These are phyloP conservation scores for Coccyzus lansbergi DNA, from an alignment of 2,797 vertebrate species.

Conservation along the genomic window DNA sequence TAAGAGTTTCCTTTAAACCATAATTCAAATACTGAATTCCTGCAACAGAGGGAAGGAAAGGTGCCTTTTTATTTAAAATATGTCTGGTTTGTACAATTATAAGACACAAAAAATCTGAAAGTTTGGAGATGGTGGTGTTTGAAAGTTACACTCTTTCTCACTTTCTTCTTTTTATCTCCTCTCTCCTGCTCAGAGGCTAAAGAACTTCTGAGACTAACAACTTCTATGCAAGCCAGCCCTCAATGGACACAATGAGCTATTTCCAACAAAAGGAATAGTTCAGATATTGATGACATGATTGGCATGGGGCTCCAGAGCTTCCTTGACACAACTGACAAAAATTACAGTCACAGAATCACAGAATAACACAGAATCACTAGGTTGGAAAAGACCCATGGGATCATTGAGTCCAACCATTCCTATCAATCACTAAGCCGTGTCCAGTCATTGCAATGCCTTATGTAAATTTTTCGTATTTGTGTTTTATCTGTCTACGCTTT, in stretches of 20 bases:
- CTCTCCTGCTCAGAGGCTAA: neutral
- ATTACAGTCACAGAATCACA: no score
- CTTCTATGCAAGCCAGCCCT: neutral
- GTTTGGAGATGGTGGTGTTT: neutral
- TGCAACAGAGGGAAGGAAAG: neutral
- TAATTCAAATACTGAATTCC: neutral
- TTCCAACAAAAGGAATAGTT: neutral
- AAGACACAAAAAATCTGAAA: neutral
- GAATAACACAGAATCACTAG: no score
- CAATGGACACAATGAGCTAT: neutral
- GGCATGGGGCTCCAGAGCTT: neutral
- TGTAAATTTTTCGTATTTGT: neutral
- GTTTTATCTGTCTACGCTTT: neutral
- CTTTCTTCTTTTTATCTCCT: fast-evolving
- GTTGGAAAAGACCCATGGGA: no score
- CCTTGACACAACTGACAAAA: neutral
- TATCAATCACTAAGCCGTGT: no score
- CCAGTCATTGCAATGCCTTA: neutral
- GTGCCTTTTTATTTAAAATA: fast-evolving
- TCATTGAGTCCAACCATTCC: no score
- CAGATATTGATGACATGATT: neutral
- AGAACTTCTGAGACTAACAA: neutral
- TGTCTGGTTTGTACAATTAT: neutral
- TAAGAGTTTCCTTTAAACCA: neutral
- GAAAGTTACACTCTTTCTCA: neutral